Percentiles rank a stretch among this genome's conserved stretches.
These are phyloP conservation scores for Hystrix brachyura DNA, from an alignment of 2,113 vertebrate species.

Conservation along the genomic window DNA sequence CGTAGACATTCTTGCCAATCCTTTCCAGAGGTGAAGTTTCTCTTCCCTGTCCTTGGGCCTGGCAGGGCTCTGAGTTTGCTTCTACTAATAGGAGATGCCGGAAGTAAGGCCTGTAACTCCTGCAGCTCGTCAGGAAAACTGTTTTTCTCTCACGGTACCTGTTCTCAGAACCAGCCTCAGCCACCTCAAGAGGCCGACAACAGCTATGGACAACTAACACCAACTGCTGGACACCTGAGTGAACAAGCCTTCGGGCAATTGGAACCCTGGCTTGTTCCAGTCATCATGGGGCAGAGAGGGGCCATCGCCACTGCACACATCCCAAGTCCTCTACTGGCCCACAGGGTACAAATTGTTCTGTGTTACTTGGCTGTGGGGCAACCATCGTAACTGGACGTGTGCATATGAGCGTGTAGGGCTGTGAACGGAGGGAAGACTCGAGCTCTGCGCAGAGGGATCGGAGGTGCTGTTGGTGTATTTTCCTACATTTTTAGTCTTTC, in stretches of 20 bases:
- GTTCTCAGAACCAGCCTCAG: not conserved
- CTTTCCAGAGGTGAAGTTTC: not conserved
- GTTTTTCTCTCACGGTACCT: not conserved
- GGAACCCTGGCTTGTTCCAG: not conserved
- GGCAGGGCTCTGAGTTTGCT: not conserved
- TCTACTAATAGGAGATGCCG: not conserved
- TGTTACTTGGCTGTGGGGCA: not conserved
- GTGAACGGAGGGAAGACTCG: not conserved
- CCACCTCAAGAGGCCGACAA: not conserved
- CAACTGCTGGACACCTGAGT: not conserved
- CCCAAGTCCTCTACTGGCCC: not conserved
- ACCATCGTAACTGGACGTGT: not conserved
- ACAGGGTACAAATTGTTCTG: not conserved
- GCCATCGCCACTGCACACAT: not conserved
- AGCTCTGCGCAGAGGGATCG: not conserved
- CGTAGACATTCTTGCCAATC: not conserved
- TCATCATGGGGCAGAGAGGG: not conserved
- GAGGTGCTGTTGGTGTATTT: not conserved
- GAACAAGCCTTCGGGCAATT: not conserved
- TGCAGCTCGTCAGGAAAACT: not conserved
- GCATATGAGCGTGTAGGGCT: not conserved
- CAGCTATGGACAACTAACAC: rapidly evolving
- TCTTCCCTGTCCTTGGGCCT: not conserved
- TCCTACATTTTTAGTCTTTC: not conserved
- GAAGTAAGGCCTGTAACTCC: not conserved